Percentiles rank a stretch among this genome's conserved stretches.
Conservation (phyloP, 2,888 invertebrate genomes). For the Chloroclysta siterata region DNA sequence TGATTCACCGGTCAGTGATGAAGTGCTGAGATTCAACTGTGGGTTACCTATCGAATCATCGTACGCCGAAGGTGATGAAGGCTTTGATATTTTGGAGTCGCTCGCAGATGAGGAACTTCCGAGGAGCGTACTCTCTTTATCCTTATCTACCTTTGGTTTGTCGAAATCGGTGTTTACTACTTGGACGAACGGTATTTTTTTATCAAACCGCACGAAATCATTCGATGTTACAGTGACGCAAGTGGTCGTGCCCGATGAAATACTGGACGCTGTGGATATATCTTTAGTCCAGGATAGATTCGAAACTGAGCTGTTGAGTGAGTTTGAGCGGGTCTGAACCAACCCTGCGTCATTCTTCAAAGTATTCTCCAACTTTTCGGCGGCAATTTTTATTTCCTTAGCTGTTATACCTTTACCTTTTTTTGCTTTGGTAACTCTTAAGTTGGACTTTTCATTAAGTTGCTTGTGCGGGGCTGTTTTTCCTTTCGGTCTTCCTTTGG, state of each 20-base stretch:
- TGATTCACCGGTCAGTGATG: constrained; percentile 12
- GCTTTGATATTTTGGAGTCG: constrained; percentile 10
- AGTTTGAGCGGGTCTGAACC: constrained; percentile 42
- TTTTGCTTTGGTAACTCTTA: background rate
- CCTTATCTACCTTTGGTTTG: background rate
- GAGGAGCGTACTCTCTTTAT: background rate
- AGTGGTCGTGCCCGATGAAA: constrained; percentile 58
- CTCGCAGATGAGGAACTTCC: constrained; percentile 17
- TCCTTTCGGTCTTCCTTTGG: constrained; percentile 1
- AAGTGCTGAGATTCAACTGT: constrained; percentile 29
- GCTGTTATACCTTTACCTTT: constrained; percentile 17
- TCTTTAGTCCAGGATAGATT: constrained; percentile 70
- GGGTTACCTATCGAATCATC: background rate
- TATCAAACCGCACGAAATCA: constrained; percentile 63
- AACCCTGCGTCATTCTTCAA: background rate
- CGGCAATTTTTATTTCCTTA: constrained; percentile 23
- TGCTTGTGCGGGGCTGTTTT: background rate
- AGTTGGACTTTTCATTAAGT: background rate
- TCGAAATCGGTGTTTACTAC: constrained; percentile 38
- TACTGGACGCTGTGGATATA: constrained; percentile 54
- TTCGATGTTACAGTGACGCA: constrained; percentile 57
- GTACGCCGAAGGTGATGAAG: constrained; percentile 9
- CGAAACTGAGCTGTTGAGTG: constrained; percentile 52
- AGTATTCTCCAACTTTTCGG: constrained; percentile 21
- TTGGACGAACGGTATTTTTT: constrained; percentile 64